These are phyloP conservation scores for Prunella strophiata DNA, from an alignment of 2,797 vertebrate species.

Conservation along the genomic window DNA sequence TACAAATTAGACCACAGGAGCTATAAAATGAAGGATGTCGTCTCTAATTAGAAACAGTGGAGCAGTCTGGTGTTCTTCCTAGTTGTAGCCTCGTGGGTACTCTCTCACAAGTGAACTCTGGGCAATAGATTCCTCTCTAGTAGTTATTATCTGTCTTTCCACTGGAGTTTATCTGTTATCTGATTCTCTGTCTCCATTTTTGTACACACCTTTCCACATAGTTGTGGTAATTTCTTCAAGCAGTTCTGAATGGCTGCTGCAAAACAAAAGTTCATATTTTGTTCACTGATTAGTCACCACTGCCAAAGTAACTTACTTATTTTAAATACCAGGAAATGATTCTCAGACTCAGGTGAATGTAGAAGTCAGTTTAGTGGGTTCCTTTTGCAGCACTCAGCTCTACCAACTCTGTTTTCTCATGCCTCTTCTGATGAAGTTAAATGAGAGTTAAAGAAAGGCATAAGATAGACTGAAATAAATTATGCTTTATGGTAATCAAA, in stretches of 20 bases:
- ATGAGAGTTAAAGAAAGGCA: background rate
- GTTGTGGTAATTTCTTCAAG: background rate
- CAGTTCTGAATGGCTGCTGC: background rate
- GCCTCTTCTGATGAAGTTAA: background rate
- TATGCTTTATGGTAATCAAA: slow-evolving; percentile 9
- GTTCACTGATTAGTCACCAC: background rate
- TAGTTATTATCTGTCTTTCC: background rate
- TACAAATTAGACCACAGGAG: slow-evolving; percentile 68
- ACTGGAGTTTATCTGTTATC: background rate
- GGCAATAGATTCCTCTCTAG: background rate
- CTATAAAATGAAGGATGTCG: slow-evolving; percentile 70
- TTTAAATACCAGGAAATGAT: background rate
- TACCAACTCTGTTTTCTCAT: background rate
- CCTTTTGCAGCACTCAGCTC: background rate
- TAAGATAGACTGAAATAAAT: slow-evolving; percentile 26
- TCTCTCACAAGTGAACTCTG: slow-evolving; percentile 35
- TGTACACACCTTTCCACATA: background rate
- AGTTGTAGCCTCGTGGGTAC: background rate
- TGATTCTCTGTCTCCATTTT: background rate
- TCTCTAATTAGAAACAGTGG: slow-evolving; percentile 69
- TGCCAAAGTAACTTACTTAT: background rate
- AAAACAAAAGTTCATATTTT: background rate
- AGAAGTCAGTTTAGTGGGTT: background rate
- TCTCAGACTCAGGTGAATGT: background rate
- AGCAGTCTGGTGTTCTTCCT: slow-evolving; percentile 53